Base-by-base conservation (phyloP, 2,113 vertebrate species). In the Salminus brasiliensis region DNA sequence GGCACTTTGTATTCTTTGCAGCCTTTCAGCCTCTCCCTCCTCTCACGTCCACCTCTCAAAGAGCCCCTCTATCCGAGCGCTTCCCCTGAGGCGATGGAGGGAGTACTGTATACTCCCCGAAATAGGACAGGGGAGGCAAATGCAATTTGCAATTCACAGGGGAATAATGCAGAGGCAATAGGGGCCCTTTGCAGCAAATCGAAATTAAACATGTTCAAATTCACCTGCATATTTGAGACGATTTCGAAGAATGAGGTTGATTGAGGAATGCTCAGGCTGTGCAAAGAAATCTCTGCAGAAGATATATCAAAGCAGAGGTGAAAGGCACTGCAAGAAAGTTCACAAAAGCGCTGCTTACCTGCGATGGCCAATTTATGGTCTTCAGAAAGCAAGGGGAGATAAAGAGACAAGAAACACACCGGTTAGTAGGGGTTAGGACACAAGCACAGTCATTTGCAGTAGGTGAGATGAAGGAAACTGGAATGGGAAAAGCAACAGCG, bases 331-430 rank as follows among this genome's bases (percentile, higher is more conserved):
- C 18, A 67, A 39, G 15, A 45, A 52, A 21, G 68, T 82, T 52
- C 63, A 66, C 27, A 80, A 76, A 84, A 76, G 83, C 84, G 78
- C 53, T 75, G 82, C 95, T 95, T 95, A 95, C 95, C 95, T 91
- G 95, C 94, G 81, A 90, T 86, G 72, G 94, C 91, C 87, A 93
- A 95, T 93, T 90, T 95, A 91, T 93, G 94, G 88, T 94, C 95
- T 96, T 95, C 91, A 82, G 92, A 84, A 91, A 85, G 93, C 95
- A 93, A 82, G 29, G 57, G 84, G 25, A 60, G 36, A 62, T 13
- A 69, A 81, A 52, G 81, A 73, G 73, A 79, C 34, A 88, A 79
- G 85, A 87, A 83, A 87, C 78, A 90, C 76, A 87, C 78, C 10
- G 83, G 88, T 91, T 85, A 87, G 87, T 36, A 52, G 15, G 60